Percentiles rank a stretch among this genome's conserved stretches.
phyloP scores from a whole-genome alignment of 1,140 invertebrate genomes.

The Cotesia typhae region DNA sequence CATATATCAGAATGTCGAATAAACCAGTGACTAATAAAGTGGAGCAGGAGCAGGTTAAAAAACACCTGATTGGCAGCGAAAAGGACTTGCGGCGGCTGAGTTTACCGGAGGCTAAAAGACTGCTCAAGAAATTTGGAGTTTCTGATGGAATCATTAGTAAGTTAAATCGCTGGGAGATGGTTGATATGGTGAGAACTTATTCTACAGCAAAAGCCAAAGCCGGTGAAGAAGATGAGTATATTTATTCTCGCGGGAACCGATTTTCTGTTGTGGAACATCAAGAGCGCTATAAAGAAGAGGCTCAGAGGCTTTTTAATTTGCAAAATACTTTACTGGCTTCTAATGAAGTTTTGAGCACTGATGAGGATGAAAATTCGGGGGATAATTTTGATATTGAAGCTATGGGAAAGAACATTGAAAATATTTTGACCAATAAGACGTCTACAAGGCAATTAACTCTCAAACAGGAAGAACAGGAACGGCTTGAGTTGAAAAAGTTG shows the following conservation, averaged over 20 bases:
- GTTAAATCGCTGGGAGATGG: slow-evolving; percentile 97
- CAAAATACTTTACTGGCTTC: slow-evolving; percentile 96
- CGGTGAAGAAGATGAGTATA: slow-evolving; percentile 97
- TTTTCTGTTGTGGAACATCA: slow-evolving; percentile 99
- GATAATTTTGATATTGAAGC: slow-evolving; percentile 92
- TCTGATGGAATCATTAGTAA: slow-evolving; percentile 99
- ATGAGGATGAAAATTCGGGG: slow-evolving; percentile 91
- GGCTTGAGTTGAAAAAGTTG: slow-evolving; percentile 93
- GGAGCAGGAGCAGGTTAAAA: slow-evolving; percentile 91
- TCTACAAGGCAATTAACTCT: slow-evolving; percentile 88
- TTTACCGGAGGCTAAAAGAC: slow-evolving; percentile 94
- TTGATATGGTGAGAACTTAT: slow-evolving; percentile 96
- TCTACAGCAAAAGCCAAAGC: slow-evolving; percentile 99
- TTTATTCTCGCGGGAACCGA: slow-evolving; percentile 97
- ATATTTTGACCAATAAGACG: slow-evolving; percentile 97
- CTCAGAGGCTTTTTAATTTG: slow-evolving; percentile 96
- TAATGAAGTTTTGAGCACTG: slow-evolving; percentile 92
- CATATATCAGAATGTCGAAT: slow-evolving; percentile 94
- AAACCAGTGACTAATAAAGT: slow-evolving; percentile 86
- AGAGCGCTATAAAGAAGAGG: slow-evolving; percentile 98
- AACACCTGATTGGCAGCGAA: slow-evolving; percentile 98
- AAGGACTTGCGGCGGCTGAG: slow-evolving; percentile 95
- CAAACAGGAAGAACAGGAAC: slow-evolving; percentile 95
- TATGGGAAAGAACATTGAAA: slow-evolving; percentile 97
- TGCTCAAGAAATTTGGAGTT: slow-evolving; percentile 96